These are phyloP conservation scores for Basileuterus tristriatus DNA, from an alignment of 2,797 vertebrate species.

Conservation along the genomic window DNA sequence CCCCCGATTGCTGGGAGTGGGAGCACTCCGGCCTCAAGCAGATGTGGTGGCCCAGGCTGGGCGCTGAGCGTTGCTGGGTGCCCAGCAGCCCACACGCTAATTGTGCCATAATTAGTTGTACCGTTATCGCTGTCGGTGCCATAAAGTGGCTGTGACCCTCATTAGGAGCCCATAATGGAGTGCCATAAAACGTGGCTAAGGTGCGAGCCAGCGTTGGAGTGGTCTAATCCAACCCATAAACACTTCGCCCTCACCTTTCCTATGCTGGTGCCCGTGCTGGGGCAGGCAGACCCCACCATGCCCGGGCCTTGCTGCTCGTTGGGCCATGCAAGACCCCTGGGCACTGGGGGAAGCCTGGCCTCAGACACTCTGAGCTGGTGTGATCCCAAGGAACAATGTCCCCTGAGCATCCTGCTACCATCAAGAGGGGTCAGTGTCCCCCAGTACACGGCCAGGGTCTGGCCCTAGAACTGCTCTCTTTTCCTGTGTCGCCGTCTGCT, in stretches of 20 bases:
- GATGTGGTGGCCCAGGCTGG: background rate
- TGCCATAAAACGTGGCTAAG: conserved; percentile 49
- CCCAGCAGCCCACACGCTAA: conserved; percentile 50
- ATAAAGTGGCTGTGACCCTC: conserved; percentile 72
- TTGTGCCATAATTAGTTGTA: conserved; percentile 64
- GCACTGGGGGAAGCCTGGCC: background rate
- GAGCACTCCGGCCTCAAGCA: background rate
- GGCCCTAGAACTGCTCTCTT: background rate
- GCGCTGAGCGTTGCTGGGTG: background rate
- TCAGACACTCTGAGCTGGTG: rapidly evolving
- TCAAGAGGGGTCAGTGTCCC: background rate
- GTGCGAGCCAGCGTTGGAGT: background rate
- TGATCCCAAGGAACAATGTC: background rate
- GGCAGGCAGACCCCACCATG: background rate
- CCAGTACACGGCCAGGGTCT: background rate
- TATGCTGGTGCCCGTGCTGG: background rate
- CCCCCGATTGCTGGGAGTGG: rapidly evolving
- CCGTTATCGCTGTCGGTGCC: conserved; percentile 63
- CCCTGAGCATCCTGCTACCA: background rate
- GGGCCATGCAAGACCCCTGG: background rate
- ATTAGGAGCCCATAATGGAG: conserved; percentile 70
- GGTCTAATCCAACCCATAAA: conserved; percentile 59
- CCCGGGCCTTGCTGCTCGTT: background rate
- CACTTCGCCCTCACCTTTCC: background rate
- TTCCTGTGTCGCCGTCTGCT: rapidly evolving